phyloP scores from a whole-genome alignment of 2,797 vertebrate species.

The Anabacerthia variegaticeps region DNA sequence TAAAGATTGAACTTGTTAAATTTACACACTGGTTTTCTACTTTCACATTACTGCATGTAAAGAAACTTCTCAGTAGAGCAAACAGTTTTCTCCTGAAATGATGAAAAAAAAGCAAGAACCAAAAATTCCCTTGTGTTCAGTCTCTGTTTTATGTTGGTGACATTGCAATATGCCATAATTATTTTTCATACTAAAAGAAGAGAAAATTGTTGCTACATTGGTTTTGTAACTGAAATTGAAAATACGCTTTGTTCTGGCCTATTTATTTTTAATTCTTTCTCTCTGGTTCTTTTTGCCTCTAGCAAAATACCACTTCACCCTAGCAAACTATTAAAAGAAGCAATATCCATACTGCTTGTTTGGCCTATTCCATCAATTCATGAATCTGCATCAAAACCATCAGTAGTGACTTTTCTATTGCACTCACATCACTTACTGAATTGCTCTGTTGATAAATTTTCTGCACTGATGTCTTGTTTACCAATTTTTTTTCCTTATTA shows the following conservation, averaged over 20 bases:
- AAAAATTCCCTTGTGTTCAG: neutral
- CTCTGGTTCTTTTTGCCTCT: conserved; percentile 32
- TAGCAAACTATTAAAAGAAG: conserved; percentile 16
- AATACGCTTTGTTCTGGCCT: conserved; percentile 60
- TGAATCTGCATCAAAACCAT: neutral
- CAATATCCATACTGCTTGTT: conserved; percentile 4
- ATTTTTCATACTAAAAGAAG: conserved; percentile 52
- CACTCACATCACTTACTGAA: neutral
- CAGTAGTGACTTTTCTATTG: neutral
- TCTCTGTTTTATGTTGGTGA: neutral
- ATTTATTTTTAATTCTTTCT: conserved; percentile 70
- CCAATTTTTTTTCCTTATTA: neutral
- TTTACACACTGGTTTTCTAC: neutral
- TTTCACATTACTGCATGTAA: neutral
- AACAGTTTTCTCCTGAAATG: neutral
- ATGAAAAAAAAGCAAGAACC: neutral
- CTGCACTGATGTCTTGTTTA: neutral
- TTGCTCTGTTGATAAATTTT: neutral
- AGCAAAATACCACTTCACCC: conserved; percentile 19
- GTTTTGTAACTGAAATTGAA: conserved; percentile 59
- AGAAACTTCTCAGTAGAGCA: neutral
- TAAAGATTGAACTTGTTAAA: neutral
- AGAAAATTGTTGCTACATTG: conserved; percentile 25
- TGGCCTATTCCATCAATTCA: neutral
- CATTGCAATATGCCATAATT: conserved; percentile 9